Evolutionary conservation across 2,113 vertebrate species (phyloP), one percentile per base, ranked within the genome.

Genomic region (Smithornis capensis): DNA sequence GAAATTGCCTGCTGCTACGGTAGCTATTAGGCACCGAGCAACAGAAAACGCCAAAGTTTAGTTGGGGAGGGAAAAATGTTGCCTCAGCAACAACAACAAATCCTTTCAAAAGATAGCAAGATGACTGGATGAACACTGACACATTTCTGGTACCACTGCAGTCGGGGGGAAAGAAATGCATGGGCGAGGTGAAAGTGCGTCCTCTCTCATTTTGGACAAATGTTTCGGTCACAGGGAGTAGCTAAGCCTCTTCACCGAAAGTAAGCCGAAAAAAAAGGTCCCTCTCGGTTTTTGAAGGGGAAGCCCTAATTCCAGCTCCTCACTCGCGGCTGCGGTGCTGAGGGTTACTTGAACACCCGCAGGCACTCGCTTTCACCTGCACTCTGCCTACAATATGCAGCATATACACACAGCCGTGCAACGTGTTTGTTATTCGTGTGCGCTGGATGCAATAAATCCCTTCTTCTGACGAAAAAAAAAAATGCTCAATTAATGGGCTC

Each of bases 81-180:
- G 83, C 77, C 83, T 47, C 42, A 91, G 76, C 71, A 77, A 87
- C 87, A 90, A 33, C 60, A 89, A 68, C 31, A 87, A 88, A 93
- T 47, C 57, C 60, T 55, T 89, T 82, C 59, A 60, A 87, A 73
- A 80, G 55, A 25, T 38, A 24, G 68, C 33, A 75, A 80, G 55
- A 25, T 37, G 27, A 70, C 33, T 6, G 57, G 53, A 31, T 74
- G 53, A 69, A 82, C 83, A 96, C 17, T 13, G 64, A 88, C 81
- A 77, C 67, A 14, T 38, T 78, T 47, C 76, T 83, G 71, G n/a
- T 55, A 68, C 33, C 13, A 6, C 50, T 31, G 40, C 57, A 47
- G 25, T 4, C 45, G 42, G 35, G 25, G 42, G 17, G 3, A 0
- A 17, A 35, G n/a, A 60, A n/a, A 56, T 6, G 63, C 29, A 31